phyloP scores from a whole-genome alignment of 2,113 vertebrate species.

The Malurus melanocephalus region DNA sequence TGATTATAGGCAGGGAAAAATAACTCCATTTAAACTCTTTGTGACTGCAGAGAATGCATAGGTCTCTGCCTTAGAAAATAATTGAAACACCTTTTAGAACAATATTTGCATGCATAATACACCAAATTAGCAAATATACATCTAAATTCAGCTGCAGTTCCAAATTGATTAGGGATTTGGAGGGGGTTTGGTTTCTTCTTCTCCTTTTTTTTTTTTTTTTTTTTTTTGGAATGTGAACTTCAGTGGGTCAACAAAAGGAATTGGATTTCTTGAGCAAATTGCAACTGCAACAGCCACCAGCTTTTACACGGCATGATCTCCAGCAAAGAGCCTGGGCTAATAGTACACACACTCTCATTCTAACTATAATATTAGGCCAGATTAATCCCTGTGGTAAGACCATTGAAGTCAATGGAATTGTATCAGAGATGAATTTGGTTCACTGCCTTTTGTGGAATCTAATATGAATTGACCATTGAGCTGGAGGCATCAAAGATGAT shows the following conservation, averaged over 20 bases:
- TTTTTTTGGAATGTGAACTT: slow-evolving; percentile 59
- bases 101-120: slow-evolving; percentile 83
- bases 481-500: slow-evolving; percentile 51
- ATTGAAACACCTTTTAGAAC: slow-evolving; percentile 83
- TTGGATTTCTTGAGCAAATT: slow-evolving; percentile 61
- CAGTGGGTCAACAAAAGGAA: slow-evolving; percentile 66
- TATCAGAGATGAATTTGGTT: slow-evolving; percentile 59
- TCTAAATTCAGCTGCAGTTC: slow-evolving; percentile 73
- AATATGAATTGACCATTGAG: slow-evolving; percentile 27
- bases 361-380: slow-evolving; percentile 46
- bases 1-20: slow-evolving; percentile 97
- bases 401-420: slow-evolving; percentile 58
- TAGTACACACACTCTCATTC: background rate
- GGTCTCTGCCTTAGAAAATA: slow-evolving; percentile 86
- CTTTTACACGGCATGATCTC: slow-evolving; percentile 39
- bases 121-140: slow-evolving; percentile 78
- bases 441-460: slow-evolving; percentile 44
- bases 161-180: slow-evolving; percentile 47
- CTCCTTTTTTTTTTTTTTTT: background rate
- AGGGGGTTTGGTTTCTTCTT: background rate
- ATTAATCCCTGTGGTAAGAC: slow-evolving; percentile 53
- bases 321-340: slow-evolving; percentile 33
- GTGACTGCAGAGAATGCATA: slow-evolving; percentile 89
- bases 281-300: slow-evolving; percentile 59
- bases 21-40: slow-evolving; percentile 98